phyloP scores from a whole-genome alignment of 2,888 invertebrate species.

The Cryptocephalus moraei region DNA sequence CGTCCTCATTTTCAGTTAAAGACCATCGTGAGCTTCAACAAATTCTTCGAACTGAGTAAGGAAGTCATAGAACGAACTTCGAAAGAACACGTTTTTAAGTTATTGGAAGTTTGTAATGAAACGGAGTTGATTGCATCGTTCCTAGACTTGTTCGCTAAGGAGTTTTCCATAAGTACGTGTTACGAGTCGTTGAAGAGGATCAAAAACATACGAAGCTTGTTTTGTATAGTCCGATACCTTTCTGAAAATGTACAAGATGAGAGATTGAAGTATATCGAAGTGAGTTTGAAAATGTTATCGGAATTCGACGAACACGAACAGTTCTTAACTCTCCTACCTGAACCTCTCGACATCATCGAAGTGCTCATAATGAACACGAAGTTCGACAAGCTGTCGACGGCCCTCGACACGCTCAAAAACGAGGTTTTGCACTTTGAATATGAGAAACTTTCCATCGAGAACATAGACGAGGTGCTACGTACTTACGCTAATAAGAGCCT shows the following conservation, averaged over 20 bases:
- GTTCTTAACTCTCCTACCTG: constrained; percentile 54
- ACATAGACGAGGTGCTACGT: constrained; percentile 58
- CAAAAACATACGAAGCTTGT: constrained; percentile 50
- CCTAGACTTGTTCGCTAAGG: constrained; percentile 47
- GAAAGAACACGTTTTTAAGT: constrained; percentile 46
- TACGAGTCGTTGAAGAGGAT: constrained; percentile 53
- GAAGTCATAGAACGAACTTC: constrained; percentile 42
- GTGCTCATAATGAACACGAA: constrained; percentile 81
- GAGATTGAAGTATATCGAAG: constrained; percentile 50
- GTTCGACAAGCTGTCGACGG: constrained; percentile 53
- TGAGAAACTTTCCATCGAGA: constrained; percentile 37
- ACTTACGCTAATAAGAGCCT: constrained; percentile 72
- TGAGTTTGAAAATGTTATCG: constrained; percentile 59
- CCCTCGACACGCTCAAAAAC: constrained; percentile 49
- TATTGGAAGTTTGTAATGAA: constrained; percentile 45
- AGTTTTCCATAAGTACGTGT: constrained; percentile 51
- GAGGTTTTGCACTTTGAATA: constrained; percentile 32
- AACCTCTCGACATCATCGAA: constrained; percentile 70
- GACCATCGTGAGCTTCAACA: constrained; percentile 59
- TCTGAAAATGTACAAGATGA: constrained; percentile 39
- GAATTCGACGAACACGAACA: constrained; percentile 49
- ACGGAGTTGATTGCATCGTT: constrained; percentile 43
- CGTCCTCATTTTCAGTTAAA: constrained; percentile 42
- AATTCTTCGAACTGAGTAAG: constrained; percentile 49
- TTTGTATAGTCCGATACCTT: constrained; percentile 55